Evolutionary conservation across 2,113 vertebrate genomes (phyloP).

Genomic region (Verasper variegatus): DNA sequence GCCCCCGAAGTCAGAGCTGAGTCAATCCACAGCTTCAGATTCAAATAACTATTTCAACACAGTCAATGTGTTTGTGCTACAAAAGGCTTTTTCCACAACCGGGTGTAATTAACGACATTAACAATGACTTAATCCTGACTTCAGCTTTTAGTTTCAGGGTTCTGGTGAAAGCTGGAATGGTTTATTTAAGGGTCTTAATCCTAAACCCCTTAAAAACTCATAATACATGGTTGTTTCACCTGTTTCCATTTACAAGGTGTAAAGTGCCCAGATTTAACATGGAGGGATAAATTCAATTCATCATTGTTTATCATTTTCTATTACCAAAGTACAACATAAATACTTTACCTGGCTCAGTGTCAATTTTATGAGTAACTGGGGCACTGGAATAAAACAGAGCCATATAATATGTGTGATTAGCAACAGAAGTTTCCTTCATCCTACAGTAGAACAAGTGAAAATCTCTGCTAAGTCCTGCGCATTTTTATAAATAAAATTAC

Average conservation of each 20-base stretch:
- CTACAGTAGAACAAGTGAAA: no score
- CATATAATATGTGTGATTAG: no score
- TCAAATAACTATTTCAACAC: constrained; percentile 26
- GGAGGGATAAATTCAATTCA: not conserved
- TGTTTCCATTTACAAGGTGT: not conserved
- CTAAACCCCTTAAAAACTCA: not conserved
- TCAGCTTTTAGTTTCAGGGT: not conserved
- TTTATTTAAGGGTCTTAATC: constrained; percentile 5
- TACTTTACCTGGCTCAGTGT: no score
- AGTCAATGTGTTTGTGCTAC: constrained; percentile 9
- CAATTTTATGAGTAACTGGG: no score
- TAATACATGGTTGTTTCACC: constrained; percentile 3
- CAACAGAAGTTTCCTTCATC: no score
- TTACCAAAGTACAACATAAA: not conserved
- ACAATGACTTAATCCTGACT: not conserved
- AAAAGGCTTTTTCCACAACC: not conserved
- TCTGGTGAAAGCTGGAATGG: not conserved
- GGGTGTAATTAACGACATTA: not conserved
- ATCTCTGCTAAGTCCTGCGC: no score
- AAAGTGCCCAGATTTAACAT: not conserved
- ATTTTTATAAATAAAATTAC: no score
- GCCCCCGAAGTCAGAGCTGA: constrained; percentile 22
- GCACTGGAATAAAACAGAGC: no score
- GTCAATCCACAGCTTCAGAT: constrained; percentile 23
- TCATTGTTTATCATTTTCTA: not conserved